phyloP scores from a whole-genome alignment of 2,113 vertebrate species.

The Gallinago paraguaiae region DNA sequence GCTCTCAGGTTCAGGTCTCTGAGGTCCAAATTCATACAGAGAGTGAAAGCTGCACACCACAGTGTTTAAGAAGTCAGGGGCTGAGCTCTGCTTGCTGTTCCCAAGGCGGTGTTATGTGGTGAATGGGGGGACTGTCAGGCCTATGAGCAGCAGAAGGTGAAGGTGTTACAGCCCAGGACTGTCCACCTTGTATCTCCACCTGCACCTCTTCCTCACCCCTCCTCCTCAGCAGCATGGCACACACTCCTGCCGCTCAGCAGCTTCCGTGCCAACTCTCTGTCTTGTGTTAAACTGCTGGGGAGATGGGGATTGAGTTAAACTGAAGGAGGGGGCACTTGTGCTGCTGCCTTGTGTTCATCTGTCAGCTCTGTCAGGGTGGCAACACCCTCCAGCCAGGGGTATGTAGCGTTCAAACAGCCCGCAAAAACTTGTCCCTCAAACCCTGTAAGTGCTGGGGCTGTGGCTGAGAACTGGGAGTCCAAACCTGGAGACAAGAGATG shows the following conservation, averaged over 20 bases:
- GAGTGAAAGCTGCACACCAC: neutral
- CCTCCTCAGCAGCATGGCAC: neutral
- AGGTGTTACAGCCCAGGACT: neutral
- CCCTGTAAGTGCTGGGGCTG: neutral
- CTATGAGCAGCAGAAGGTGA: neutral
- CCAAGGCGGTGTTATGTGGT: neutral
- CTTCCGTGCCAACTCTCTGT: neutral
- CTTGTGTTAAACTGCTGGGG: neutral
- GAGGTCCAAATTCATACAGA: neutral
- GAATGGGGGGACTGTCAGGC: neutral
- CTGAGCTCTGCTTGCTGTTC: neutral
- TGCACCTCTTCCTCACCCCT: neutral
- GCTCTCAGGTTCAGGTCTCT: neutral
- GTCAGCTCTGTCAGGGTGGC: neutral
- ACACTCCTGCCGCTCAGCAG: neutral
- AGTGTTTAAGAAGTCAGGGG: neutral
- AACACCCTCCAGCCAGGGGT: neutral
- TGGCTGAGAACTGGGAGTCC: neutral
- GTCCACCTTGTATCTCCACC: neutral
- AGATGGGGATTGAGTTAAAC: neutral
- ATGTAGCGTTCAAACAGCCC: neutral
- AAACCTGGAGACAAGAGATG: neutral
- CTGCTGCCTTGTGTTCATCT: neutral
- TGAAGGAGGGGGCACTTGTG: neutral
- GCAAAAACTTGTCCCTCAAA: neutral